Evolutionary conservation across 1,140 invertebrate genomes (phyloP), one percentile per base, ranked within the genome.

Genomic region (Acromyrmex echinatior): DNA sequence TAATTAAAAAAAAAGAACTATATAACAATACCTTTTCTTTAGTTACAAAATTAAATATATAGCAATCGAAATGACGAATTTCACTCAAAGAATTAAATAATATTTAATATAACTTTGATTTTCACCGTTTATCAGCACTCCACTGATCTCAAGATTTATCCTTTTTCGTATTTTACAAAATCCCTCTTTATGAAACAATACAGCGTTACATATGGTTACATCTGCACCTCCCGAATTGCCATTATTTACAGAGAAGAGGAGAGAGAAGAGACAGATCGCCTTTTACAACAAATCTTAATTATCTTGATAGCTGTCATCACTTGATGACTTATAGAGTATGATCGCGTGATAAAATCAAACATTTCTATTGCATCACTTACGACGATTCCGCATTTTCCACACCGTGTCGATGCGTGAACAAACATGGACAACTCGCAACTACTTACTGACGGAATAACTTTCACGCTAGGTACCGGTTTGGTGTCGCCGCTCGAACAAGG

Each of bases 341-440:
- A 14, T 39, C 10, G n/a, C 21, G 16, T 21, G n/a, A 70, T 71
- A 35, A 71, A 56, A 25, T 81, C 21, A 56, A 39, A 56, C 14
- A 31, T 70, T 82, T 31, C 12, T 39, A 31, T 60, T 49, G 9
- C 14, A 12, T 62, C 45, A 74, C 80, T 84, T 63, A 77, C 82
- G 76, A 28, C 65, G 60, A 71, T 77, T 86, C 31, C 68, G 70
- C 88, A 90, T 90, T 68, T 56, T 49, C 14, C 12, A 56, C 53
- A n/a, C 39, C 18, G 45, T 31, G 1, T 25, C 18, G 39, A 49
- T 3, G n/a, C 16, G 31, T 9, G 35, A 49, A 31, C 14, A 12
- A 18, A 73, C 65, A 81, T 45, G 65, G 21, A 70, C 76, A 3
- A 39, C 39, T 28, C 60, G 49, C 76, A 56, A 79, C 56, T 78